Base-by-base conservation (phyloP, 2,113 vertebrate genomes). In the Progne subis region DNA sequence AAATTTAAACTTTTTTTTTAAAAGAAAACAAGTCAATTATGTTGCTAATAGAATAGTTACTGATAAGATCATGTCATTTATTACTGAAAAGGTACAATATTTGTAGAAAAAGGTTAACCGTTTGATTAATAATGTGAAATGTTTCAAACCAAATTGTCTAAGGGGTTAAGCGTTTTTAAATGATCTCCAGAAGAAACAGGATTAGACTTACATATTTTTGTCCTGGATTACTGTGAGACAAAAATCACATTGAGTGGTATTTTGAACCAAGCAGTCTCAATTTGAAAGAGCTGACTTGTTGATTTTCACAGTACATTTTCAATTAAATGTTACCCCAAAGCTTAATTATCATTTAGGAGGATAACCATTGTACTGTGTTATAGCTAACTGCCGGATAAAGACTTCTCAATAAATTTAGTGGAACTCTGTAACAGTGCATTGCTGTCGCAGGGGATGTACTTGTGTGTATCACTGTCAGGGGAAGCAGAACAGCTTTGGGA, bases 311-410 rank as follows among this genome's bases (percentile, higher is more conserved):
- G 59, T 75, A 72, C 57, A 32, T 95, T 96, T 97, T 96, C 90
- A 97, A 92, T 96, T 96, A 95, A 94, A 94, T 75, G 65, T 83
- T 96, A 94, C 93, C 88, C 92, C 80, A 94, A 96, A 96, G 90
- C 76, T 94, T 82, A 93, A 96, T 96, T 76, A 86, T 90, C 60
- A 69, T 92, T 96, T 95, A 86, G 82, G 83, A 95, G 82, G 64
- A 93, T 96, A 96, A 94, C 79, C 80, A 64, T 52, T 96, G 76
- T 82, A 90, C 80, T 95, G 92, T 91, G 53, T 70, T 90, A 82
- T 7, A 89, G 83, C 75, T 89, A 89, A 89, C 83, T 26, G 6
- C 83, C 77, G 88, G 82, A 82, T 95, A 92, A 93, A 89, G 49
- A 11, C 76, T 94, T 44, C 59, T 86, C 5, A 0, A 70, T 96